phyloP scores from a whole-genome alignment of 2,888 invertebrate genomes.

The Melipona bicolor region DNA sequence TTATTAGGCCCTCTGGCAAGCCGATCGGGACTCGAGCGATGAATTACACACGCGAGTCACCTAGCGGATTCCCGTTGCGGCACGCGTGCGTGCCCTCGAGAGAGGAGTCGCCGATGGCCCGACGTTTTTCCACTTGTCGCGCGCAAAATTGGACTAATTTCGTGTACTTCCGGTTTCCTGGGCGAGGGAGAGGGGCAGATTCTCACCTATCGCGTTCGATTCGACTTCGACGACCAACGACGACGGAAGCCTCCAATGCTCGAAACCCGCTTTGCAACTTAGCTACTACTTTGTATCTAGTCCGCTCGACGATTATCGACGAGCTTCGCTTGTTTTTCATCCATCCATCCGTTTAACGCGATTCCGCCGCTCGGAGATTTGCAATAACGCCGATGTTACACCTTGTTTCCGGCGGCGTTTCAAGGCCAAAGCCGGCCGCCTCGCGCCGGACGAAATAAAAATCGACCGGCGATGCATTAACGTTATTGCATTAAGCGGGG shows the following conservation, averaged over 20 bases:
- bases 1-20: conserved; percentile 33
- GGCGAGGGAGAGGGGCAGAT: neutral
- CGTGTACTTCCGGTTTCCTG: conserved; percentile 63
- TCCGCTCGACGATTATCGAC: neutral
- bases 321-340: neutral
- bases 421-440: conserved; percentile 7
- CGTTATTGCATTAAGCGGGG: conserved; percentile 42
- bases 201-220: conserved; percentile 32
- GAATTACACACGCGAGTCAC: conserved; percentile 12
- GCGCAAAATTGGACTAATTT: conserved; percentile 62
- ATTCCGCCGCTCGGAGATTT: neutral
- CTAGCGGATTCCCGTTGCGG: conserved; percentile 34
- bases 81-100: conserved; percentile 52
- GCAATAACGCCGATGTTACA: neutral
- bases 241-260: no score
- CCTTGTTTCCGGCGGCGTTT: neutral
- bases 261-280: neutral
- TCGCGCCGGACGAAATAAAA: conserved; percentile 22
- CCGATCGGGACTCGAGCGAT: conserved; percentile 21
- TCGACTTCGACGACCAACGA: neutral
- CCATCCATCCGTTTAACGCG: neutral
- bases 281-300: no score
- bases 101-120: conserved; percentile 26
- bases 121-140: conserved; percentile 66
- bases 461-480: conserved; percentile 37